These are phyloP conservation scores for Crioceris asparagi DNA, from an alignment of 2,888 invertebrate species.

Conservation along the genomic window DNA sequence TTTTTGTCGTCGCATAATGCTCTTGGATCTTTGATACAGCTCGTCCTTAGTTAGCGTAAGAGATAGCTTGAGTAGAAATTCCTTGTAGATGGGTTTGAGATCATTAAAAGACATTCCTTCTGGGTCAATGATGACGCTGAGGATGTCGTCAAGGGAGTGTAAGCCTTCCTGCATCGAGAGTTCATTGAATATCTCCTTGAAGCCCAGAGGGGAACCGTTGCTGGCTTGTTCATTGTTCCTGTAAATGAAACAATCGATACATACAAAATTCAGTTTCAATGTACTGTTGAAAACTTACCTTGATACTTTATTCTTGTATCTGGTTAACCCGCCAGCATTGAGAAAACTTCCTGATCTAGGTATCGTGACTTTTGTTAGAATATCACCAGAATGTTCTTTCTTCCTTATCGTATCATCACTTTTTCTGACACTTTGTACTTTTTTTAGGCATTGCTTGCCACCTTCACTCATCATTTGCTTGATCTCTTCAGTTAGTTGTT, in stretches of 20 bases:
- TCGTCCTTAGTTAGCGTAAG: slow-evolving; percentile 87
- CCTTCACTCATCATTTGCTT: slow-evolving; percentile 36
- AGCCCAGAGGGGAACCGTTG: slow-evolving; percentile 72
- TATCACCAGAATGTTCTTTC: slow-evolving; percentile 60
- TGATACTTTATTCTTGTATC: slow-evolving; percentile 61
- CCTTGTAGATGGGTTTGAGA: slow-evolving; percentile 82
- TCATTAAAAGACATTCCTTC: slow-evolving; percentile 92
- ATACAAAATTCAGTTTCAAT: not conserved
- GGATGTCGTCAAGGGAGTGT: slow-evolving; percentile 77
- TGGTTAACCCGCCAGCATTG: slow-evolving; percentile 65
- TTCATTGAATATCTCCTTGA: slow-evolving; percentile 79
- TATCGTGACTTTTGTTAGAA: slow-evolving; percentile 75
- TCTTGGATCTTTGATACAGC: slow-evolving; percentile 78
- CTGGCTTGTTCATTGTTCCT: slow-evolving; percentile 54
- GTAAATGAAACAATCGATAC: slow-evolving; percentile 29
- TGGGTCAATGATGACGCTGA: slow-evolving; percentile 80
- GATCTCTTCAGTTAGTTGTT: slow-evolving; percentile 40
- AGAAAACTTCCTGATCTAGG: slow-evolving; percentile 79
- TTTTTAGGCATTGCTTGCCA: slow-evolving; percentile 35
- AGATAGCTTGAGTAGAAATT: slow-evolving; percentile 76
- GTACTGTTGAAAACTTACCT: slow-evolving; percentile 37
- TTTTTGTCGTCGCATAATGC: slow-evolving; percentile 77
- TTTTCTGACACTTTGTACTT: slow-evolving; percentile 37
- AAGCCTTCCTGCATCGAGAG: slow-evolving; percentile 80
- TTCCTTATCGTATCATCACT: slow-evolving; percentile 27